Percentiles rank a stretch among this genome's conserved stretches.
Conservation (phyloP, 1,140 invertebrate genomes). For the Drosophila triauraria region DNA sequence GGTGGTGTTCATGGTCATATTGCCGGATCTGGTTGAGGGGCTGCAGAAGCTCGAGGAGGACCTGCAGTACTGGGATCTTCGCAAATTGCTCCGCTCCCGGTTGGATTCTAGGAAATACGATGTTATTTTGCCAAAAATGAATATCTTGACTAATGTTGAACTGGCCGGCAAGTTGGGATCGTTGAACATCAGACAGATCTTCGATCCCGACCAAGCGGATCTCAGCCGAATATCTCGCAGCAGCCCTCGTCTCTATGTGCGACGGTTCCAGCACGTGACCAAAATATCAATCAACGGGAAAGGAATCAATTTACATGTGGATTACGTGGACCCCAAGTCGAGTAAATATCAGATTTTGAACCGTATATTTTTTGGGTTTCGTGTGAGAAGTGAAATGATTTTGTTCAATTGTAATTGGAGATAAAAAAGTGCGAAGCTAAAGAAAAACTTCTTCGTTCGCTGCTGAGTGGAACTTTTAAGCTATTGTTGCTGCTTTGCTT, state of each 20-base stretch:
- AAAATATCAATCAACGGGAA: neutral
- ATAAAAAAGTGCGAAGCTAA: too few relatives aligned
- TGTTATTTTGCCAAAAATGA: neutral
- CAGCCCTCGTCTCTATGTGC: neutral
- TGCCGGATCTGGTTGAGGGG: neutral
- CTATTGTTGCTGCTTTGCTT: too few relatives aligned
- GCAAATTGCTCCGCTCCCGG: neutral
- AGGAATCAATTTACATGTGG: neutral
- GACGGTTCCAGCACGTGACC: neutral
- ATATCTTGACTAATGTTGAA: neutral
- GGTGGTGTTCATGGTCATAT: slow-evolving; percentile 13
- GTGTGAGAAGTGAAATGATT: too few relatives aligned
- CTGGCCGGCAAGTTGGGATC: neutral
- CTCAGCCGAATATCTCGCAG: neutral
- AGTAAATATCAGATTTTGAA: too few relatives aligned
- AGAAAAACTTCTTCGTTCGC: too few relatives aligned
- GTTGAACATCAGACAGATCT: neutral
- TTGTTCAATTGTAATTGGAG: too few relatives aligned
- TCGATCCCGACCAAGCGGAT: neutral
- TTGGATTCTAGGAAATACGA: neutral
- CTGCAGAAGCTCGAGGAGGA: neutral
- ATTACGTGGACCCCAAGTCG: too few relatives aligned
- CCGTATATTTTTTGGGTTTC: too few relatives aligned
- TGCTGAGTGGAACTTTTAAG: too few relatives aligned
- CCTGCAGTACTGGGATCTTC: slow-evolving; percentile 6